Evolutionary conservation across 2,797 vertebrate species (phyloP), one percentile per base, ranked within the genome.

Genomic region (Toxotes lorentzi): DNA sequence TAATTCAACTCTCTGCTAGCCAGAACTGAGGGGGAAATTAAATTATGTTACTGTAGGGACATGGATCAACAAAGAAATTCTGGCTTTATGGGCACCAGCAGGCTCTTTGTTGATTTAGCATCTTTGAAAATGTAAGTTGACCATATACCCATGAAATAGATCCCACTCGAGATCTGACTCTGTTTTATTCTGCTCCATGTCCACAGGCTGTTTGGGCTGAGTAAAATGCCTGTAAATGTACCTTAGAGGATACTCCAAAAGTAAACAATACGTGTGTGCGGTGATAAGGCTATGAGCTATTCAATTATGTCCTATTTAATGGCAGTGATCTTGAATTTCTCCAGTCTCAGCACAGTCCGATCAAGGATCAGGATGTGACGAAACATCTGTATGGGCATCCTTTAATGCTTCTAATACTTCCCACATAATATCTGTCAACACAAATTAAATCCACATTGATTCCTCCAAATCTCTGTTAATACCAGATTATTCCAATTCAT

Each of bases 31-130:
- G 56, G 56, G 61, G 61, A 88, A 89, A 93, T 93, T 82, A 86
- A 92, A 92, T 93, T 67, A 93, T 80, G 77, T 84, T 81, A 74
- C 87, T 81, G 85, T 82, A 54, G 91, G 84, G 82, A 90, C 41
- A 34, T 30, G 57, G 56, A 73, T 81, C 73, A 87, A 89, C 79
- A 89, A 86, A 82, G 76, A 82, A 53, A 81, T 61, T 72, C 47
- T 62, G 73, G 45, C 68, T 85, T 82, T 68, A 83, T 65, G 69
- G 58, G 54, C 27, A 11, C 66, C 73, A 68, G 58, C 53, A 48
- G 73, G 64, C 73, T 66, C 59, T 76, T 84, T 86, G 63, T 74
- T 77, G 61, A 88, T 81, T 82, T 43, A 64, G 14, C 35, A 62
- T 77, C 61, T 76, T 60, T 75, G 53, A 75, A 82, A 71, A 73